Percentiles rank a stretch among this genome's conserved stretches.
phyloP scores from a whole-genome alignment of 2,888 invertebrate species.

The Tenthredo amoena region DNA sequence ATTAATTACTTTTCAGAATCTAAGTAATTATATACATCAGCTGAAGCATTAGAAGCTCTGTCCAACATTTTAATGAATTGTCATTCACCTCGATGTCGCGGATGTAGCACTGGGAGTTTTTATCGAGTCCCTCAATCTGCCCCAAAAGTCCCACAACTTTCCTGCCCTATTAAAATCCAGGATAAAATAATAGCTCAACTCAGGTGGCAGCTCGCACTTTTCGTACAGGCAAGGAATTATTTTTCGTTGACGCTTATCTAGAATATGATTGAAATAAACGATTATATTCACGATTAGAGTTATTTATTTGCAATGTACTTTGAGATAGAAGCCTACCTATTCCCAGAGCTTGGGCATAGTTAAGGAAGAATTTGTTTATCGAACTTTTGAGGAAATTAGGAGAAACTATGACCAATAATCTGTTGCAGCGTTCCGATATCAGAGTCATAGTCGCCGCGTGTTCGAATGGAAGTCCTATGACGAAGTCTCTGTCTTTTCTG shows the following conservation, averaged over 20 bases:
- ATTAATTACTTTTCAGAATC: background rate
- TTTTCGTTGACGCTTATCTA: conserved; percentile 81
- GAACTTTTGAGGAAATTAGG: conserved; percentile 87
- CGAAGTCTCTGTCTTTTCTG: conserved; percentile 86
- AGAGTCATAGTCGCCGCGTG: conserved; percentile 86
- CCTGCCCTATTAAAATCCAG: conserved; percentile 81
- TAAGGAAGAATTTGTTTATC: conserved; percentile 88
- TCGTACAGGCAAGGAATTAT: conserved; percentile 87
- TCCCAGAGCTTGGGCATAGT: conserved; percentile 89
- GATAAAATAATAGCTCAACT: conserved; percentile 84
- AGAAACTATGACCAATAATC: conserved; percentile 89
- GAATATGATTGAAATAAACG: conserved; percentile 53
- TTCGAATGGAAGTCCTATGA: conserved; percentile 85
- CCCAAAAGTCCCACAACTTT: conserved; percentile 86
- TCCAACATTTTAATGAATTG: background rate
- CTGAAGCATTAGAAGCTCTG: background rate
- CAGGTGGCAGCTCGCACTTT: conserved; percentile 83
- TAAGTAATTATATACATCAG: background rate
- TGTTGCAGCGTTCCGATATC: conserved; percentile 88
- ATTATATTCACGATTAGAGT: conserved; percentile 65
- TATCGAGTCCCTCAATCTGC: conserved; percentile 82
- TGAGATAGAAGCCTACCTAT: conserved; percentile 82
- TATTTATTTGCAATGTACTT: background rate
- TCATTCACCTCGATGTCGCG: conserved; percentile 52
- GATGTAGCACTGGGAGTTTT: conserved; percentile 59